These are phyloP conservation scores for Pseudococcus jackbeardsleyi DNA, from an alignment of 2,888 invertebrate genomes.

Conservation along the genomic window DNA sequence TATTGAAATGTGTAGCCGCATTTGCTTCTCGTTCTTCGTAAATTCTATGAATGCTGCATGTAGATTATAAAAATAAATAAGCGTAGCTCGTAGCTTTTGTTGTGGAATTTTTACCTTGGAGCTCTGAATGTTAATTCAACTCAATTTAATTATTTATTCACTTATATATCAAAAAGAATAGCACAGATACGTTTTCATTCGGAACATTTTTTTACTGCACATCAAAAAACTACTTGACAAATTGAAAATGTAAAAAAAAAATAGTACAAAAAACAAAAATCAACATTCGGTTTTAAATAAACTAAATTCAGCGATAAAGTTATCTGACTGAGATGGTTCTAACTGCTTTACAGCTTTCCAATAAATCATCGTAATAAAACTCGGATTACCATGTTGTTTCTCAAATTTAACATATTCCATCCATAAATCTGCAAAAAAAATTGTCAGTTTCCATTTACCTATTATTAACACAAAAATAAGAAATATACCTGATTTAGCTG, in stretches of 20 bases:
- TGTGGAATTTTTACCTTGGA: neutral
- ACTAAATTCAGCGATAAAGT: constrained; percentile 74
- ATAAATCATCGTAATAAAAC: constrained; percentile 74
- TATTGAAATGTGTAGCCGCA: constrained; percentile 76
- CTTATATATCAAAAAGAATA: neutral
- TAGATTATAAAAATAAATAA: neutral
- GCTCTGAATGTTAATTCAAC: neutral
- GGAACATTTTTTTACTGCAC: neutral
- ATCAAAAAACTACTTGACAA: neutral
- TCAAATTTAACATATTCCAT: constrained; percentile 81
- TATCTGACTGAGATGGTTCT: constrained; percentile 73
- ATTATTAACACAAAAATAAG: neutral
- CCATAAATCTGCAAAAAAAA: constrained; percentile 75
- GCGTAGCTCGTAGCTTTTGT: neutral
- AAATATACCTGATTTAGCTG: constrained; percentile 29
- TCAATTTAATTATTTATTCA: neutral
- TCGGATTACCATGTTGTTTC: constrained; percentile 75
- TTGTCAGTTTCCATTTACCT: neutral
- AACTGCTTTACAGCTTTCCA: constrained; percentile 77
- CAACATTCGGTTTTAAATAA: constrained; percentile 70
- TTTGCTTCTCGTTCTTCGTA: constrained; percentile 69
- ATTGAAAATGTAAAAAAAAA: constrained; percentile 23
- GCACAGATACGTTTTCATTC: neutral
- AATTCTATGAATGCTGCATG: neutral
- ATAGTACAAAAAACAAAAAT: neutral